Evolutionary conservation across 2,113 vertebrate species (phyloP).

Genomic region (Ailuropoda melanoleuca): DNA sequence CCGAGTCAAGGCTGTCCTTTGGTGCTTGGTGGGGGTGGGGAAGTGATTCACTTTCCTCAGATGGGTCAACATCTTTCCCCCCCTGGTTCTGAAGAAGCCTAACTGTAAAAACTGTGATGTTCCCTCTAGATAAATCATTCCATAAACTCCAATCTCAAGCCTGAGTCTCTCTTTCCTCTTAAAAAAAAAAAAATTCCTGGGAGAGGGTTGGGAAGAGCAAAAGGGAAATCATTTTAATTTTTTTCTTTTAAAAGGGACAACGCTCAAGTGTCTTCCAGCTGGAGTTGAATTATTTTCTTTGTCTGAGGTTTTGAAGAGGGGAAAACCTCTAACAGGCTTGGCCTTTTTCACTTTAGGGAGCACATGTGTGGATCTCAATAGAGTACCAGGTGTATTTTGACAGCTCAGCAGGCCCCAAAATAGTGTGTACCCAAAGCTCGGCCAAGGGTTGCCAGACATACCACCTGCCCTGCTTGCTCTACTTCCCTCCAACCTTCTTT

Average conservation of each 20-base stretch:
- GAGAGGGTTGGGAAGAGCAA: not conserved
- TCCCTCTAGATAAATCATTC: conserved; percentile 46
- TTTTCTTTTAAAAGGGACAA: conserved; percentile 4
- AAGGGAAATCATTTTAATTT: not conserved
- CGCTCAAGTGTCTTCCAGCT: conserved; percentile 54
- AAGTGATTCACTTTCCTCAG: conserved; percentile 48
- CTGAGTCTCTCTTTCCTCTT: conserved; percentile 23
- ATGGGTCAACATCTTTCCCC: conserved; percentile 31
- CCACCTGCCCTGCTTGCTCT: not conserved
- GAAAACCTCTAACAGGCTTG: conserved; percentile 26
- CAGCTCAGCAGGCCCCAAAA: not conserved
- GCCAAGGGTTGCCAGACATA: conserved; percentile 16
- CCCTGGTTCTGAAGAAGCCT: conserved; percentile 26
- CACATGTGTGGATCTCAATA: not conserved
- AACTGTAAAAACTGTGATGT: conserved; percentile 52
- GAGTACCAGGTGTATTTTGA: not conserved
- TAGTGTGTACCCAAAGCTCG: not conserved
- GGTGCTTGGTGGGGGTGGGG: not conserved
- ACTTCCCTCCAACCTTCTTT: not conserved
- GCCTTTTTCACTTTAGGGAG: conserved; percentile 24
- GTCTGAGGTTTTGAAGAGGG: not conserved
- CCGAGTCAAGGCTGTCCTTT: conserved; percentile 23
- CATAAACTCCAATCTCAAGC: conserved; percentile 39
- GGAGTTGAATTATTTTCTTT: conserved; percentile 53
- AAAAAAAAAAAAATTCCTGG: conserved; percentile 51